phyloP scores from a whole-genome alignment of 2,888 invertebrate genomes.

The Orchesella flavescens region DNA sequence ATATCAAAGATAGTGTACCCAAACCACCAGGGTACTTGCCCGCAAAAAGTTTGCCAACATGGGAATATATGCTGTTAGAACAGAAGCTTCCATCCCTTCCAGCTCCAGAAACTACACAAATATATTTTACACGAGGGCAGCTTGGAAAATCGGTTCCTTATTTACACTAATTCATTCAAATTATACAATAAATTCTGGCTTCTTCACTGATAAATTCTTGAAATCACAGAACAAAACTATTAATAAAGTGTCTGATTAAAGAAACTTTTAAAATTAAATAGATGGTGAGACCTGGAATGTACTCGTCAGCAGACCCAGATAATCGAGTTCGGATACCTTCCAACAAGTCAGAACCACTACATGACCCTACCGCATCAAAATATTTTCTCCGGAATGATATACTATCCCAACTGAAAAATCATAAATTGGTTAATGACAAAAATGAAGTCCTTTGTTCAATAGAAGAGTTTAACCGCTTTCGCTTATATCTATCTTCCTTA shows the following conservation, averaged over 20 bases:
- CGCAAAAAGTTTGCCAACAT: constrained; percentile 77
- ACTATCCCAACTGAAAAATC: constrained; percentile 75
- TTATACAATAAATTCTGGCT: too few species aligned
- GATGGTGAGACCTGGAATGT: neutral
- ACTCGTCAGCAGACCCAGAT: constrained; percentile 1
- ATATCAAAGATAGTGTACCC: constrained; percentile 76
- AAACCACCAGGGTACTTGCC: constrained; percentile 76
- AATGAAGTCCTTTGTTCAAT: constrained; percentile 80
- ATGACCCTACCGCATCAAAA: constrained; percentile 6
- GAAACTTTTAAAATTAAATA: neutral
- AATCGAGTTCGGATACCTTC: constrained; percentile 29
- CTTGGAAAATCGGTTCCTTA: constrained; percentile 75
- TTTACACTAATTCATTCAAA: too few species aligned
- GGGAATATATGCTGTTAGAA: constrained; percentile 77
- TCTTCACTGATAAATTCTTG: too few species aligned
- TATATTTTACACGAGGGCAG: constrained; percentile 77
- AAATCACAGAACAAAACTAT: too few species aligned
- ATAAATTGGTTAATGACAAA: constrained; percentile 78
- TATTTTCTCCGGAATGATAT: neutral
- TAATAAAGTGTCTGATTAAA: too few species aligned
- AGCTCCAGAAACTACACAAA: constrained; percentile 74
- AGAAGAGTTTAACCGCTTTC: constrained; percentile 80
- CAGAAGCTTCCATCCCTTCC: constrained; percentile 77
- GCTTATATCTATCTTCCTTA: constrained; percentile 78
- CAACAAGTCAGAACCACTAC: constrained; percentile 32